Percentiles rank a stretch among this genome's conserved stretches.
Conservation (phyloP, 2,113 vertebrate genomes). For the Gymnocephalus cernua region DNA sequence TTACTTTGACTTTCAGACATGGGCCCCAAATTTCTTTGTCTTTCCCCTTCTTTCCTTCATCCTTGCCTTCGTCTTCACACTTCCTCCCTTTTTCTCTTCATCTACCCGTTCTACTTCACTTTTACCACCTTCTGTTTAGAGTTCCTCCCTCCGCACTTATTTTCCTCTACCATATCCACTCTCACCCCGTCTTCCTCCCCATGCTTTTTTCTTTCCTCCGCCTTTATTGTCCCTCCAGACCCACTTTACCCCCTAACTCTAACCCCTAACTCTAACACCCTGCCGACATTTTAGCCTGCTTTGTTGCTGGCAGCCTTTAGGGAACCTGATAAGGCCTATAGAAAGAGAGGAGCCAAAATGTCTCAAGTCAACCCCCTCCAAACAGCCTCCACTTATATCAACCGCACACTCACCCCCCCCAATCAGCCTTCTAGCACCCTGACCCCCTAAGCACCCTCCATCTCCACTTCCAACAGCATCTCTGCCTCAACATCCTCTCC, state of each 20-base stretch:
- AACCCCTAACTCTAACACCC: slow-evolving; percentile 39
- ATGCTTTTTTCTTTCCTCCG: slow-evolving; percentile 3
- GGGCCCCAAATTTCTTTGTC: slow-evolving; percentile 29
- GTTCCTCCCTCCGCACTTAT: background rate
- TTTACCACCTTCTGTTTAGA: background rate
- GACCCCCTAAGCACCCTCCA: slow-evolving; percentile 16
- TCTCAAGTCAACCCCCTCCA: slow-evolving; percentile 54
- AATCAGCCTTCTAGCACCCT: slow-evolving; percentile 24
- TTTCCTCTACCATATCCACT: background rate
- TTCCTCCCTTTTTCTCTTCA: slow-evolving; percentile 11
- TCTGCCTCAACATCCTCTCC: background rate
- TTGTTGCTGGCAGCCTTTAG: slow-evolving; percentile 72
- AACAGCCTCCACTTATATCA: slow-evolving; percentile 56
- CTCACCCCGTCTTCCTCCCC: background rate
- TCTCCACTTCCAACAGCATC: slow-evolving; percentile 6
- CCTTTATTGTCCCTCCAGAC: slow-evolving; percentile 16
- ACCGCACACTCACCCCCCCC: slow-evolving; percentile 23
- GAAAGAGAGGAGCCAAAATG: slow-evolving; percentile 69
- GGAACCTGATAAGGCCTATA: slow-evolving; percentile 74
- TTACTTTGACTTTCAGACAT: slow-evolving; percentile 69
- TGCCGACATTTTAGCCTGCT: slow-evolving; percentile 63
- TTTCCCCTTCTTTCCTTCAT: background rate
- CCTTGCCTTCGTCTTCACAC: background rate
- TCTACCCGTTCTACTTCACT: background rate
- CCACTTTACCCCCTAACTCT: slow-evolving; percentile 28